These are phyloP conservation scores for Trachops cirrhosus DNA, from an alignment of 2,797 vertebrate species.

Conservation along the genomic window DNA sequence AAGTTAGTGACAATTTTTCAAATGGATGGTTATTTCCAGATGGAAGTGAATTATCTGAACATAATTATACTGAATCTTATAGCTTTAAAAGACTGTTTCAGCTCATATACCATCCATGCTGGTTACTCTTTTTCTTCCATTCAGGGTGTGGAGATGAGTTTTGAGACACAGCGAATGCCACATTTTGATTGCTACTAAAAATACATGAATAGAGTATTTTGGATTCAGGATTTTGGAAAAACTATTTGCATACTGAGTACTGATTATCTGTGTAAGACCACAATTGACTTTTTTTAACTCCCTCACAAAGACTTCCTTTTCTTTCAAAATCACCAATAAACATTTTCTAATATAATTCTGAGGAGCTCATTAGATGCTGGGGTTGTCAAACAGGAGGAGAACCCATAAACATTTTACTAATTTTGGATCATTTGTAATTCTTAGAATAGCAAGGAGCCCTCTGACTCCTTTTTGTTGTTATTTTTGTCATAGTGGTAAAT, in stretches of 20 bases:
- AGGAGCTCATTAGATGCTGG: background rate
- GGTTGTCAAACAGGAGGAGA: background rate
- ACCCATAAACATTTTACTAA: background rate
- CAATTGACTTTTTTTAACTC: background rate
- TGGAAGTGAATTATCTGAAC: background rate
- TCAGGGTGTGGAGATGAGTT: background rate
- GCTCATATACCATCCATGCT: background rate
- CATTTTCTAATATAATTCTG: slow-evolving; percentile 17
- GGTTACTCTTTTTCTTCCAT: background rate
- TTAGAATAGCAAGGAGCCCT: background rate
- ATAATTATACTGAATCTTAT: background rate
- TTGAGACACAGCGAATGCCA: background rate
- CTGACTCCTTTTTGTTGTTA: background rate
- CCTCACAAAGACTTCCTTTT: background rate
- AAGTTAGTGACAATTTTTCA: background rate
- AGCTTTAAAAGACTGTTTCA: slow-evolving; percentile 9
- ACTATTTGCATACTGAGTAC: background rate
- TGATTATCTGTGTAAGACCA: background rate
- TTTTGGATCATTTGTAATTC: background rate
- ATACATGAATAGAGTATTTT: background rate
- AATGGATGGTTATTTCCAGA: slow-evolving; percentile 16
- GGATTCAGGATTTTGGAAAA: background rate
- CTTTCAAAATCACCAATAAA: slow-evolving; percentile 30
- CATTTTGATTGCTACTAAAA: background rate
- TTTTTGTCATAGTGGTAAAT: slow-evolving; percentile 61